Conservation (phyloP, 2,113 vertebrate species). For the Brienomyrus longianalis region DNA sequence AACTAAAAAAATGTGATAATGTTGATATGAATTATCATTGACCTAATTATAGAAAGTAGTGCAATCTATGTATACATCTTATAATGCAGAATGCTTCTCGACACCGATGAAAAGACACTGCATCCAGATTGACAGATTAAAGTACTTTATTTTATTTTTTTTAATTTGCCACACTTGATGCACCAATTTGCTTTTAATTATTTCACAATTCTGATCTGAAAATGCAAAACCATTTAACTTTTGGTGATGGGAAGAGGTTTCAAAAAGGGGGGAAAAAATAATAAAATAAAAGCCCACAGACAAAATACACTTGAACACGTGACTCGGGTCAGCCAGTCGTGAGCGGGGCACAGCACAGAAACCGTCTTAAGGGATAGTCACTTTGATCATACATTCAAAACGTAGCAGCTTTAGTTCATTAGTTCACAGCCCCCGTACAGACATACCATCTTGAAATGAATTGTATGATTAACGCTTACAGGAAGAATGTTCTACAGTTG, state of each 20-base stretch:
- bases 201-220: constrained; percentile 1
- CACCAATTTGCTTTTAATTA: not conserved
- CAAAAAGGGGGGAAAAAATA: not conserved
- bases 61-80: too few relatives aligned
- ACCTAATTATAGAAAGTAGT: not conserved
- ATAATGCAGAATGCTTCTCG: not conserved
- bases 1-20: too few relatives aligned
- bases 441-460: not conserved
- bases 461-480: not conserved
- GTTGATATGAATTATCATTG: too few relatives aligned
- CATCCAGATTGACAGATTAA: not conserved
- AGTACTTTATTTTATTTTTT: constrained; percentile 14
- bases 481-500: not conserved
- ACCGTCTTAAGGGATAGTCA: constrained; percentile 20
- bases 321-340: not conserved
- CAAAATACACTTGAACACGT: not conserved
- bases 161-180: constrained; percentile 23
- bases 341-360: not conserved
- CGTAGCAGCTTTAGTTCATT: constrained; percentile 14
- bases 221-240: constrained; percentile 14
- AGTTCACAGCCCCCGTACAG: not conserved
- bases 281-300: not conserved
- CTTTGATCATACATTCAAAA: constrained; percentile 22
- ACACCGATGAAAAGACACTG: not conserved
- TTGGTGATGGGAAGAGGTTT: not conserved